A percentile compares a stretch with the other conserved stretches of the same genome.
Evolutionary conservation across 2,113 vertebrate species (phyloP).

Genomic region (Anoplopoma fimbria): DNA sequence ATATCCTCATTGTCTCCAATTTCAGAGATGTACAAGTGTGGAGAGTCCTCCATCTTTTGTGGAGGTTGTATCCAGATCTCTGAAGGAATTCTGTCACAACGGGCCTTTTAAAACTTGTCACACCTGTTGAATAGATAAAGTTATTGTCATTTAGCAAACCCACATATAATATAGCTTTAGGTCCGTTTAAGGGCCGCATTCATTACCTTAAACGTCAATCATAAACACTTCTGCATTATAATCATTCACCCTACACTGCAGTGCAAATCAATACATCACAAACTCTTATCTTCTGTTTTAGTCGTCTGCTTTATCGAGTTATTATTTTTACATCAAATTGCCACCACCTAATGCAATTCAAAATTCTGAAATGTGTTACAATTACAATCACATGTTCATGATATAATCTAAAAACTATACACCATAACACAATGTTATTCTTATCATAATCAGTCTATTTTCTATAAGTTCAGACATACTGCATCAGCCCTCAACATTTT

Average conservation of each 20-base stretch:
- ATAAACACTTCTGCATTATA: neutral
- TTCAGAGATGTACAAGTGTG: conserved; percentile 74
- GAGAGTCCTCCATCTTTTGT: conserved; percentile 67
- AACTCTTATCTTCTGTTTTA: neutral
- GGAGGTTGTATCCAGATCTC: conserved; percentile 76
- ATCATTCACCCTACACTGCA: neutral
- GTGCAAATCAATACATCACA: neutral
- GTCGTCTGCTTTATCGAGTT: no score
- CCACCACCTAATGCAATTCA: neutral
- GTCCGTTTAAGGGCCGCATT: neutral
- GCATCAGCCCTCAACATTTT: neutral
- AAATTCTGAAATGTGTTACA: neutral
- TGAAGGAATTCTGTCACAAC: conserved; percentile 77
- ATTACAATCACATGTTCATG: neutral
- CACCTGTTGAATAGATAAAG: conserved; percentile 74
- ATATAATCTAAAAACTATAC: neutral
- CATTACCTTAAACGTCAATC: neutral
- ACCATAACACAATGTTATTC: neutral
- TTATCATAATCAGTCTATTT: neutral
- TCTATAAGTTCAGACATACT: neutral
- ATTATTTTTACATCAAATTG: no score
- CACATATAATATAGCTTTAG: neutral
- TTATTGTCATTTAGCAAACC: conserved; percentile 12
- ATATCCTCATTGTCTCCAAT: conserved; percentile 73
- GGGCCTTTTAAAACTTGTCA: conserved; percentile 78